Evolutionary conservation across 2,113 vertebrate species (phyloP).

Genomic region (Edolisoma coerulescens): DNA sequence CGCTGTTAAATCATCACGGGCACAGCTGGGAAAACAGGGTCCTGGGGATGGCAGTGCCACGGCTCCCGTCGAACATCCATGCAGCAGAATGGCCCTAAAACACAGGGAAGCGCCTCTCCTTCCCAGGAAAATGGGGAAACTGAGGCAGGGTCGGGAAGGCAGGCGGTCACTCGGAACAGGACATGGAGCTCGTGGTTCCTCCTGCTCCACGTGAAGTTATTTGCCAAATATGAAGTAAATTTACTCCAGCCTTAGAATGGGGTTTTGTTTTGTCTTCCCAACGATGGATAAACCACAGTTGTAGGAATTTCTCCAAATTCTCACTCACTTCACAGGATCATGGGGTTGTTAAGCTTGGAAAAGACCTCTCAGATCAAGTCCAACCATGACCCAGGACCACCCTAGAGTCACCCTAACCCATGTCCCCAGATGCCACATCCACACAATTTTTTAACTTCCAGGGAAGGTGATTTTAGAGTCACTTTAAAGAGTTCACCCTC

Average conservation of each 20-base stretch:
- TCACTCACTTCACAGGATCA: not conserved
- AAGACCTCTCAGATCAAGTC: not conserved
- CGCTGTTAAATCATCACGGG: accelerated
- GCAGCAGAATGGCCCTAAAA: not conserved
- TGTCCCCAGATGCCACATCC: not conserved
- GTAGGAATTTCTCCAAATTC: not conserved
- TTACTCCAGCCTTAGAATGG: accelerated
- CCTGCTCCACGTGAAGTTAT: not conserved
- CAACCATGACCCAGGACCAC: not conserved
- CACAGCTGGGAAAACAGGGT: not conserved
- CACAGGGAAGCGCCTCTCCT: not conserved
- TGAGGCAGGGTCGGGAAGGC: not conserved
- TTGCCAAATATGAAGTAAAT: not conserved
- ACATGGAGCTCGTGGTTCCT: not conserved
- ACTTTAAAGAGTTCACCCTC: not conserved
- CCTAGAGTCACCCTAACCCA: not conserved
- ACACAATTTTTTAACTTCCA: not conserved
- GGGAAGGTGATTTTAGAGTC: not conserved
- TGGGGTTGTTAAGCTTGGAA: not conserved
- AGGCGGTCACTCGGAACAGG: not conserved
- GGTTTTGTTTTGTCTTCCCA: not conserved
- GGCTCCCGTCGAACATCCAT: not conserved
- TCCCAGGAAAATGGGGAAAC: not conserved
- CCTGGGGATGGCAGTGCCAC: not conserved
- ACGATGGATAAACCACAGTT: not conserved